phyloP scores from a whole-genome alignment of 2,888 invertebrate species.

The Chrysolina americana region DNA sequence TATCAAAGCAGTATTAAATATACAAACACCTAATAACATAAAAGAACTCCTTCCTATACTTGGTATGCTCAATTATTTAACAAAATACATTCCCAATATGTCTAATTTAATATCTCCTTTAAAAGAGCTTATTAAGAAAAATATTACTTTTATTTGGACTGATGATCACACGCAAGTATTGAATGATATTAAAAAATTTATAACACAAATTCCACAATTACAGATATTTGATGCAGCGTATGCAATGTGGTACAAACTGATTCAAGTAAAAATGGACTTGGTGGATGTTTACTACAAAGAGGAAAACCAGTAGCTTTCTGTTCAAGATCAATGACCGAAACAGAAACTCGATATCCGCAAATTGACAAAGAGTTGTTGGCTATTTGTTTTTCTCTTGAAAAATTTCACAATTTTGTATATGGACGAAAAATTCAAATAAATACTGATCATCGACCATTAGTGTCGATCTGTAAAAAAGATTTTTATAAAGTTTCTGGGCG shows the following conservation, averaged over 20 bases:
- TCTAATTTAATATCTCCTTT: slow-evolving; percentile 45
- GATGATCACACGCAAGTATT: slow-evolving; percentile 45
- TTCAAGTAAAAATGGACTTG: slow-evolving; percentile 49
- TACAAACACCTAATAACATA: slow-evolving; percentile 52
- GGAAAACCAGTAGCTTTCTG: slow-evolving; percentile 54
- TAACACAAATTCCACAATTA: slow-evolving; percentile 46
- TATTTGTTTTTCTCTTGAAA: slow-evolving; percentile 57
- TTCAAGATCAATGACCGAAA: slow-evolving; percentile 55
- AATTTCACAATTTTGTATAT: slow-evolving; percentile 62
- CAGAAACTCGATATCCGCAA: slow-evolving; percentile 56
- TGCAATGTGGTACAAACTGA: slow-evolving; percentile 49
- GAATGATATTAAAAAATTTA: slow-evolving; percentile 50
- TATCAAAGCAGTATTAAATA: not conserved
- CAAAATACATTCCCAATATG: slow-evolving; percentile 50
- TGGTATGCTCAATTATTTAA: slow-evolving; percentile 57
- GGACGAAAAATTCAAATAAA: slow-evolving; percentile 55
- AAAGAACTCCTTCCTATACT: slow-evolving; percentile 55
- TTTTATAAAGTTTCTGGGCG: slow-evolving; percentile 35
- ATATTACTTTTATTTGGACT: slow-evolving; percentile 50
- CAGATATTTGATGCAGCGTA: slow-evolving; percentile 49
- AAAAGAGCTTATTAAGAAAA: slow-evolving; percentile 52
- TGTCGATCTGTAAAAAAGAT: slow-evolving; percentile 47
- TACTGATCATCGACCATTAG: slow-evolving; percentile 59
- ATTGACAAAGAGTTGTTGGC: slow-evolving; percentile 58
- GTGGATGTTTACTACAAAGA: slow-evolving; percentile 49